A percentile compares a stretch with the other conserved stretches of the same genome.
phyloP scores from a whole-genome alignment of 1,140 invertebrate genomes.

The Drosophila guanche region DNA sequence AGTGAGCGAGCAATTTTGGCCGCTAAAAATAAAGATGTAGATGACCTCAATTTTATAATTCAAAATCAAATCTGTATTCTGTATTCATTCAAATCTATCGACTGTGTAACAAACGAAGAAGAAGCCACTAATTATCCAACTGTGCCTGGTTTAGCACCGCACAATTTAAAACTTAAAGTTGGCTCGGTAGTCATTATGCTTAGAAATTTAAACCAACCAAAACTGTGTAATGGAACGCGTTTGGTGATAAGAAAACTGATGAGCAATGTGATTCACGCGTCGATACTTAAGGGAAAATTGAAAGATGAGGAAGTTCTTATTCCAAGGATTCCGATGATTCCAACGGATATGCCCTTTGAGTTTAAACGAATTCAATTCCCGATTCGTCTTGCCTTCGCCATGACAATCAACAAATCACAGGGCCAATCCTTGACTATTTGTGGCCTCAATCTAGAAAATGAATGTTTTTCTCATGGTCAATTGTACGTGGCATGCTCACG shows the following conservation, averaged over 20 bases:
- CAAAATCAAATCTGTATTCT: too few relatives aligned
- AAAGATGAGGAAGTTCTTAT: constrained; percentile 2
- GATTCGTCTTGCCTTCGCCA: neutral
- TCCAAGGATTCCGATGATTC: constrained; percentile 2
- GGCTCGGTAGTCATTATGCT: neutral
- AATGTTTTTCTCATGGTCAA: neutral
- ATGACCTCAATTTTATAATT: too few relatives aligned
- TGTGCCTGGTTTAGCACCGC: too few relatives aligned
- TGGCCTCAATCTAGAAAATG: neutral
- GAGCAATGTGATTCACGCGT: neutral
- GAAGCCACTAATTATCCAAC: too few relatives aligned
- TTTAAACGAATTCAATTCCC: neutral
- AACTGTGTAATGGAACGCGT: neutral
- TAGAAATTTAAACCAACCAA: constrained; percentile 1
- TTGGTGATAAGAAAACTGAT: constrained; percentile 1
- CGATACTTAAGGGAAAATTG: neutral
- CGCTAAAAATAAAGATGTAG: too few relatives aligned
- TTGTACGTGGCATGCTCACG: too few relatives aligned
- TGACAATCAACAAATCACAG: neutral
- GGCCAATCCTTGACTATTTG: neutral
- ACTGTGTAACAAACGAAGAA: too few relatives aligned
- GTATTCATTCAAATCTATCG: too few relatives aligned
- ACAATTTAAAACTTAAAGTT: too few relatives aligned
- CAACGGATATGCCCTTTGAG: neutral
- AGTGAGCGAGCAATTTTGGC: too few relatives aligned